Evolutionary conservation across 2,113 vertebrate genomes (phyloP).

Genomic region (Suricata suricatta): DNA sequence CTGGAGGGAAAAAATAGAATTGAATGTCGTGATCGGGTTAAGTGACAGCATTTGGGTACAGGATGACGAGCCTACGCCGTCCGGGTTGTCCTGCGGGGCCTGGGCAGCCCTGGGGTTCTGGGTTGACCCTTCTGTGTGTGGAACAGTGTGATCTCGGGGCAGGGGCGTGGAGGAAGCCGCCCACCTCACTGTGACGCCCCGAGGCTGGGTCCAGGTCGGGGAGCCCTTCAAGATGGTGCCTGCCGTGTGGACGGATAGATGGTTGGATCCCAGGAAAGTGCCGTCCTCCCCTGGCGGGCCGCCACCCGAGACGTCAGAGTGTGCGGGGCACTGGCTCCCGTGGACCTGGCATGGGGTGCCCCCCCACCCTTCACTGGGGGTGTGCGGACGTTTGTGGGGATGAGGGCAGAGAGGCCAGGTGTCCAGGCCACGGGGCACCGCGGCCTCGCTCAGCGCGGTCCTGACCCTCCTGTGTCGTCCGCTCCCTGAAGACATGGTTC

Average conservation of each 20-base stretch:
- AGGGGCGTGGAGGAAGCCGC: background rate
- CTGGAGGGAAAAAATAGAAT: background rate
- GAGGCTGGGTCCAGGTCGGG: background rate
- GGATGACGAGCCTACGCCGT: background rate
- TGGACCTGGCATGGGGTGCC: background rate
- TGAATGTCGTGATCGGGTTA: background rate
- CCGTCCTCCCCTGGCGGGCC: background rate
- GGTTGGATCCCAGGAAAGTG: background rate
- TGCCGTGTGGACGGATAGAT: background rate
- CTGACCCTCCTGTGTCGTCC: background rate
- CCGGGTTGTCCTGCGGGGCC: background rate
- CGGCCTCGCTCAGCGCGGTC: background rate
- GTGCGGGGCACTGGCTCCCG: background rate
- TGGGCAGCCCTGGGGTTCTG: background rate
- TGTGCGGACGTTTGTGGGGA: too few species aligned
- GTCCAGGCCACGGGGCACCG: background rate
- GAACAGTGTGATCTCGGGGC: background rate
- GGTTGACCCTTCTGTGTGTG: background rate
- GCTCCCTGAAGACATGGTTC: background rate
- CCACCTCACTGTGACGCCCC: background rate
- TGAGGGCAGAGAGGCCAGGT: background rate
- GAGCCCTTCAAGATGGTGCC: background rate
- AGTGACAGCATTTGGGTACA: background rate
- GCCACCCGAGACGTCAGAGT: background rate
- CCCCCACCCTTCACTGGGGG: background rate